Conservation (phyloP, 53 echinoderm and acorn worm genomes). For the Paracentrotus lividus region DNA sequence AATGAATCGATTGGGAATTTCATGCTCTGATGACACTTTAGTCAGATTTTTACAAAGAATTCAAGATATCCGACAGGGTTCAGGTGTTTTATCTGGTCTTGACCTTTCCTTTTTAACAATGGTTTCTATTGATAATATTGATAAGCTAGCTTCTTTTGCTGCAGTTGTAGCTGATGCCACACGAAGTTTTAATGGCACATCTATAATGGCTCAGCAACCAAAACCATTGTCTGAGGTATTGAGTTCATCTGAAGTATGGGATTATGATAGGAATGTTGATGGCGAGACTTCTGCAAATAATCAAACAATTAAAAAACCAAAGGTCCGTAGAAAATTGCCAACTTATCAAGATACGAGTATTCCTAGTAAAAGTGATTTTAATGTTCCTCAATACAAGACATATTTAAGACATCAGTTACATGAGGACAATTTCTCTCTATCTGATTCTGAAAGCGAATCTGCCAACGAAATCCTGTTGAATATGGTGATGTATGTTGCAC, state of each 20-base stretch:
- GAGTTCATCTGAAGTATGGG: not conserved
- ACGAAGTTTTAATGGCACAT: slow-evolving; percentile 77
- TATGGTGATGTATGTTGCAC: slow-evolving; percentile 28
- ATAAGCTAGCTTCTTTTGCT: slow-evolving; percentile 67
- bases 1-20: slow-evolving; percentile 42
- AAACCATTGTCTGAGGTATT: slow-evolving; percentile 17
- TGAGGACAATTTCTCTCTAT: slow-evolving; percentile 19
- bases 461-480: not conserved
- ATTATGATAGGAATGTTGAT: not conserved
- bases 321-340: not conserved
- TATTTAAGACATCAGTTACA: slow-evolving; percentile 44
- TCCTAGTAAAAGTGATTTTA: slow-evolving; percentile 43
- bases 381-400: slow-evolving; percentile 45
- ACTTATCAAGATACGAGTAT: not conserved
- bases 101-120: not conserved
- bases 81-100: not conserved
- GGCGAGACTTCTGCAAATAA: not conserved
- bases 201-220: slow-evolving; percentile 59
- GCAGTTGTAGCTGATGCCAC: slow-evolving; percentile 43
- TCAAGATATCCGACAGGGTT: not conserved
- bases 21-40: slow-evolving; percentile 74
- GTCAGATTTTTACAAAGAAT: slow-evolving; percentile 74
- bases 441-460: slow-evolving; percentile 29
- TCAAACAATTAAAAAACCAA: no score
- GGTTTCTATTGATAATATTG: slow-evolving; percentile 66